Percentiles rank a stretch among this genome's conserved stretches.
Conservation (phyloP, 2,888 invertebrate genomes). For the Dryadula phaetusa region DNA sequence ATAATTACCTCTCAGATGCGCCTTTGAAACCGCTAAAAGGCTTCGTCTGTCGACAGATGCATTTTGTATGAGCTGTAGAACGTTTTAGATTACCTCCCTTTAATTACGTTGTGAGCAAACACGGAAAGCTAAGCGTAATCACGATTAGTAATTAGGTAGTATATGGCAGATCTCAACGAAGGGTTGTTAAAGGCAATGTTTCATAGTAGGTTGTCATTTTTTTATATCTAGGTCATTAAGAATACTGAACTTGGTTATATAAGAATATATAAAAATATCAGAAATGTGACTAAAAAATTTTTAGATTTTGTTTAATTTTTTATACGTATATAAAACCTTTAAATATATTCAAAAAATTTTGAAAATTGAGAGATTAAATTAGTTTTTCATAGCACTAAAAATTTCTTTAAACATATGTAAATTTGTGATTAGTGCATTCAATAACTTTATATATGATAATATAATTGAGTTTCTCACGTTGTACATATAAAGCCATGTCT, state of each 20-base stretch:
- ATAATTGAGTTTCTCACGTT: too few species aligned
- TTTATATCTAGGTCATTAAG: not conserved
- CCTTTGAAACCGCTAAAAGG: constrained; percentile 50
- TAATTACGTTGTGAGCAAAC: constrained; percentile 79
- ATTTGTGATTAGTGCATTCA: too few species aligned
- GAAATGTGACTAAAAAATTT: too few species aligned
- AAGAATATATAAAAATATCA: too few species aligned
- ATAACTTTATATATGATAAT: too few species aligned
- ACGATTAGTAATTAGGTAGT: constrained; percentile 78
- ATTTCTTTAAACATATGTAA: too few species aligned
- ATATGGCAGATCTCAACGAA: constrained; percentile 45
- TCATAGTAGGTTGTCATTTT: not conserved
- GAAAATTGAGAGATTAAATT: too few species aligned
- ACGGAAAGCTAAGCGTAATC: constrained; percentile 64
- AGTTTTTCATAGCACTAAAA: too few species aligned
- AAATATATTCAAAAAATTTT: too few species aligned
- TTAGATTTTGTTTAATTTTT: too few species aligned
- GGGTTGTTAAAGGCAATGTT: constrained; percentile 42
- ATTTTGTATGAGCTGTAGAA: constrained; percentile 77
- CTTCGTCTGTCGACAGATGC: constrained; percentile 58
- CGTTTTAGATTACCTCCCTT: constrained; percentile 77
- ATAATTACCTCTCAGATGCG: constrained; percentile 50
- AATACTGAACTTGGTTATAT: not conserved
- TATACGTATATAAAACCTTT: too few species aligned
- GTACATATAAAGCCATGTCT: constrained; percentile 14